These are phyloP conservation scores for Nothura maculosa DNA, from an alignment of 2,797 vertebrate genomes.

Conservation along the genomic window DNA sequence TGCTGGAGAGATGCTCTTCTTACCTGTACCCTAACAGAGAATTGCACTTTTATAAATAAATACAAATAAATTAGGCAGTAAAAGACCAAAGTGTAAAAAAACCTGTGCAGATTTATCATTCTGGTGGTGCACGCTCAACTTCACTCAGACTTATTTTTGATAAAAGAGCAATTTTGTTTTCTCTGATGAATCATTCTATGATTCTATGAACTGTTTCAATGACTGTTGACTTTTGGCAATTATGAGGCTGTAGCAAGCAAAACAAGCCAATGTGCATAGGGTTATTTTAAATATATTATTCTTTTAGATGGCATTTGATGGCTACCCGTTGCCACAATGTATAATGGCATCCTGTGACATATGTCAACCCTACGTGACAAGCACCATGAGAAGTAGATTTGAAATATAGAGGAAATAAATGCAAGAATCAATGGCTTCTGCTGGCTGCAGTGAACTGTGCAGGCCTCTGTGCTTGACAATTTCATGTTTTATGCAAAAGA, in stretches of 20 bases:
- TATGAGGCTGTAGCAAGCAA: conserved; percentile 24
- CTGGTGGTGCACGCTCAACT: not conserved
- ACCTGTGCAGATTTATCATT: not conserved
- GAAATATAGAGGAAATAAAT: conserved; percentile 71
- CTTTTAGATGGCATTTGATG: conserved; percentile 44
- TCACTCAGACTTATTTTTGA: conserved; percentile 5
- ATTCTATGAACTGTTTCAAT: not conserved
- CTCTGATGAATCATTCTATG: no score
- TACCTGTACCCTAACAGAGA: not conserved
- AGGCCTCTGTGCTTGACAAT: conserved; percentile 2
- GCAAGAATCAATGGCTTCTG: conserved; percentile 65
- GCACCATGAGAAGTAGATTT: conserved; percentile 49
- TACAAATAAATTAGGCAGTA: not conserved
- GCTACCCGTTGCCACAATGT: not conserved
- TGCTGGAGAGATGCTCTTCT: rapidly evolving
- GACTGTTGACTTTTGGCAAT: not conserved
- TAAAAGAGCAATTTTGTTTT: conserved; percentile 43
- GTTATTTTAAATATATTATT: conserved; percentile 37
- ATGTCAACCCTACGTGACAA: conserved; percentile 71
- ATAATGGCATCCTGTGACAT: conserved; percentile 68
- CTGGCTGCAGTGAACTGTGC: conserved; percentile 67
- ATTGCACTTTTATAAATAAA: not conserved
- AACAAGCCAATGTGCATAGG: not conserved
- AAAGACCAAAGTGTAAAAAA: not conserved
- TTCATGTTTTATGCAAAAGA: conserved; percentile 78